Evolutionary conservation across 2,797 vertebrate species (phyloP), one percentile per base, ranked within the genome.

Genomic region (Spea hammondii): DNA sequence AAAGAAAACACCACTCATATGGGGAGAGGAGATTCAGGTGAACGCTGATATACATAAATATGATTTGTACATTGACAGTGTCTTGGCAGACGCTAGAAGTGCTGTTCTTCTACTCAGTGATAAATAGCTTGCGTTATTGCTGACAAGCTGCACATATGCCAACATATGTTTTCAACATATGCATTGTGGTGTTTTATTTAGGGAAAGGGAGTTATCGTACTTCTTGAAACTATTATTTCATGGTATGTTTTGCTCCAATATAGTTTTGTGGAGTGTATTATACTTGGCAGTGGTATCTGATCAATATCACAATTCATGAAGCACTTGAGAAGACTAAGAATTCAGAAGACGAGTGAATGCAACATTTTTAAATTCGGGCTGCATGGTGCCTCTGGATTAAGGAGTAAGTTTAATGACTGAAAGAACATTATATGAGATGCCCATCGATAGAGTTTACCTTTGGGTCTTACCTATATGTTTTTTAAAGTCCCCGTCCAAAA

Each of bases 101-200:
- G 66, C 17, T 12, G 49, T 65, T 70, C 68, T 79, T 70, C 14
- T 68, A 69, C 78, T 69, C 49, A 0, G 4, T 74, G 65, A 79
- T 79, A 79, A 79, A 79, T 74, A 68, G 74, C 71, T 74, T 79
- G 78, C 55, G 50, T 71, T 71, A 70, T 70, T 72, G 67, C 79
- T 66, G 79, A 80, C 79, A 76, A 50, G 67, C 32, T 71, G 60
- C 53, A 48, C 57, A n/a, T 44, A 12, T 80, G 79, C 79, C 79
- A 80, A 75, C 65, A 70, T 54, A 71, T 70, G 70, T 65, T 73
- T 80, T 72, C 51, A 80, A 55, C 79, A 75, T 71, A 74, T 71
- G 67, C 57, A 53, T 60, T 59, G 60, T 46, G 64, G 53, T 50
- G 65, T 51, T 80, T 59, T 65, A 71, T 66, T 65, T 48, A 12